phyloP scores from a whole-genome alignment of 2,888 invertebrate genomes.

The Protodeltote pygarga region DNA sequence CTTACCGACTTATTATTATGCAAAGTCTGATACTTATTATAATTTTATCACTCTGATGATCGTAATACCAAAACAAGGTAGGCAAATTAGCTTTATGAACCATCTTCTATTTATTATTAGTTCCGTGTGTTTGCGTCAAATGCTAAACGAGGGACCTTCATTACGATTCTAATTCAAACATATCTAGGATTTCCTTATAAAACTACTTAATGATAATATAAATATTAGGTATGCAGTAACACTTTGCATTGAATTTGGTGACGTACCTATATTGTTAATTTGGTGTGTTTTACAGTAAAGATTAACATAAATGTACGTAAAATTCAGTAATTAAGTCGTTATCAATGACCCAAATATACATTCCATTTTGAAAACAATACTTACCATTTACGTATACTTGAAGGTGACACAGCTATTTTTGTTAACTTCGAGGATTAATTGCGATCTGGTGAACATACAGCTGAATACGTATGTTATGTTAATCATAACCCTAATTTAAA shows the following conservation, averaged over 20 bases:
- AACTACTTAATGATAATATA: constrained; percentile 5
- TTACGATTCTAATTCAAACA: constrained; percentile 47
- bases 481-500: no score
- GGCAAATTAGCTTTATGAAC: constrained; percentile 38
- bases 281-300: no score
- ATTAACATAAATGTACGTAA: no score
- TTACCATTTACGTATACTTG: no score
- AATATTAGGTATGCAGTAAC: constrained; percentile 3
- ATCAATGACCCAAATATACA: no score
- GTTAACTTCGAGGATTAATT: no score
- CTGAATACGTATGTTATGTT: no score
- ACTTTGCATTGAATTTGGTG: constrained; percentile 1
- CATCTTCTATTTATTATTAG: constrained; percentile 46
- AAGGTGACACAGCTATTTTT: no score
- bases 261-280: not conserved
- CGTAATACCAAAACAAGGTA: constrained; percentile 21
- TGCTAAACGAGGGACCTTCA: constrained; percentile 45
- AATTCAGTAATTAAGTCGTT: no score
- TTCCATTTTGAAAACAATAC: no score
- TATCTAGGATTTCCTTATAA: constrained; percentile 47
- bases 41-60: constrained; percentile 13
- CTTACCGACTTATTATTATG: constrained; percentile 18
- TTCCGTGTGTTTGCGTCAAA: constrained; percentile 56
- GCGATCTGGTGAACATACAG: no score
- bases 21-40: constrained; percentile 3